These are phyloP conservation scores for Epiperipatus broadwayi DNA, from an alignment of 2,888 invertebrate species.

Conservation along the genomic window DNA sequence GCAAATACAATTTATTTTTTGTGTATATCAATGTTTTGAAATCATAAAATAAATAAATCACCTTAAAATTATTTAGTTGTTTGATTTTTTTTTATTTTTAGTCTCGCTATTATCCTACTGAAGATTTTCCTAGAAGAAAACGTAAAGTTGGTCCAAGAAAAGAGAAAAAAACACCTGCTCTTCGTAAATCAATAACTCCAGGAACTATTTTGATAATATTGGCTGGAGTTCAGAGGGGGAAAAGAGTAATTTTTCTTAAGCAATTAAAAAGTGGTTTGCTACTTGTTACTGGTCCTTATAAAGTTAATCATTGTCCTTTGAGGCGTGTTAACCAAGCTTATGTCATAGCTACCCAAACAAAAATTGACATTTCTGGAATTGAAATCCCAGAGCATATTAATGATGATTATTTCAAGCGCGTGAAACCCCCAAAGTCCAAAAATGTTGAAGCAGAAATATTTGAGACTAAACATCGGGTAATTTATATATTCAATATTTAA, in stretches of 20 bases:
- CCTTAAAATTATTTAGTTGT: too few species aligned
- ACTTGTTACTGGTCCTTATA: conserved; percentile 76
- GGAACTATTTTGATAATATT: conserved; percentile 82
- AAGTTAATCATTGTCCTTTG: conserved; percentile 82
- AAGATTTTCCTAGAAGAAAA: too few species aligned
- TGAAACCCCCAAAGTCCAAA: too few species aligned
- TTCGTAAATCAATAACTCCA: conserved; percentile 56
- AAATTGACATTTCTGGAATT: conserved; percentile 55
- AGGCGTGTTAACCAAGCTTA: conserved; percentile 84
- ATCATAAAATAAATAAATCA: too few species aligned
- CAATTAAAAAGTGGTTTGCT: conserved; percentile 68
- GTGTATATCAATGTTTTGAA: too few species aligned
- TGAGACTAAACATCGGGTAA: conserved; percentile 75
- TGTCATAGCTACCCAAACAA: conserved; percentile 82
- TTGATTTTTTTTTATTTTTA: too few species aligned
- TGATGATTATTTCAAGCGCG: conserved; percentile 89
- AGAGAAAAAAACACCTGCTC: conserved; percentile 53
- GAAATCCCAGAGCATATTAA: conserved; percentile 64
- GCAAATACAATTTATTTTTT: too few species aligned
- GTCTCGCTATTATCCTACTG: too few species aligned
- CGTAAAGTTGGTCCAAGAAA: conserved; percentile 33
- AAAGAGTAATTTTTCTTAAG: conserved; percentile 83
- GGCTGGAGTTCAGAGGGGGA: conserved; percentile 89
- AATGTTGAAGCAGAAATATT: conserved; percentile 95
- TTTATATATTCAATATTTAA: too few species aligned